phyloP scores from a whole-genome alignment of 2,797 vertebrate species.

The Melanotaenia boesemani region DNA sequence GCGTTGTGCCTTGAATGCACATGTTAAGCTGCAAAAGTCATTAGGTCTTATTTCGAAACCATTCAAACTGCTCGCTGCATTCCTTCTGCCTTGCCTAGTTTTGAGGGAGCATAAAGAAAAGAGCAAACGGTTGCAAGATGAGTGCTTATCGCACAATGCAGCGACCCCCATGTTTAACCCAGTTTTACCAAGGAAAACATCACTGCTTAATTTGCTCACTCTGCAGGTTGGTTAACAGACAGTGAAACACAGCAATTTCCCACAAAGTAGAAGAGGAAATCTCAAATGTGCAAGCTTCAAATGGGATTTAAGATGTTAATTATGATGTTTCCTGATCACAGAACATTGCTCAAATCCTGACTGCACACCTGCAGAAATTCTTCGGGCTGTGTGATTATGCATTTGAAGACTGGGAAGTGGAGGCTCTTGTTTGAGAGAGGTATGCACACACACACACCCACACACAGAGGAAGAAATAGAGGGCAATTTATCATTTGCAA shows the following conservation, averaged over 20 bases:
- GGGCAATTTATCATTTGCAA: conserved; percentile 55
- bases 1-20: conserved; percentile 53
- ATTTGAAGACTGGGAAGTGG: conserved; percentile 43
- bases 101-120: conserved; percentile 70
- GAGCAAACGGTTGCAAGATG: conserved; percentile 78
- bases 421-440: conserved; percentile 30
- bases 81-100: conserved; percentile 67
- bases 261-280: conserved; percentile 56
- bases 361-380: conserved; percentile 67
- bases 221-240: conserved; percentile 72
- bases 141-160: conserved; percentile 69
- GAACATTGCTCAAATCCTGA: conserved; percentile 50
- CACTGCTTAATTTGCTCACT: conserved; percentile 73
- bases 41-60: conserved; percentile 74
- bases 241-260: conserved; percentile 70
- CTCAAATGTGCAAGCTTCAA: conserved; percentile 52
- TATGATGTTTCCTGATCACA: conserved; percentile 71
- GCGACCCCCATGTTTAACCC: conserved; percentile 77
- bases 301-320: conserved; percentile 76
- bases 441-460: conserved; percentile 26
- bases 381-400: conserved; percentile 22
- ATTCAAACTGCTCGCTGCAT: conserved; percentile 60
- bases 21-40: conserved; percentile 77
- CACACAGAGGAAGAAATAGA: conserved; percentile 27
- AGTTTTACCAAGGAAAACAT: conserved; percentile 72